Evolutionary conservation across 2,888 invertebrate genomes (phyloP).

Genomic region (Mantis religiosa): DNA sequence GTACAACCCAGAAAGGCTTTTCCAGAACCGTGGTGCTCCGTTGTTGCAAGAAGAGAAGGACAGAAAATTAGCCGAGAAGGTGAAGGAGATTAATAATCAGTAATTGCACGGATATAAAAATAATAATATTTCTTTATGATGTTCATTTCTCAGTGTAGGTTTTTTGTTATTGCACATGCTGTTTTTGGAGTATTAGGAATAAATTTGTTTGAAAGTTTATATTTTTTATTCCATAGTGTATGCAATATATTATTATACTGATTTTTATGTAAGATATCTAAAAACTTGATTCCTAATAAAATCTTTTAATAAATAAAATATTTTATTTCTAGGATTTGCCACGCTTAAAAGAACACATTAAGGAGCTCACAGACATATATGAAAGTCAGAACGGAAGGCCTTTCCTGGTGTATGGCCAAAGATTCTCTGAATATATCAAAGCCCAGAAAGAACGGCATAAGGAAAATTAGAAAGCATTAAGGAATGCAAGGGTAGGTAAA

Average conservation of each 20-base stretch:
- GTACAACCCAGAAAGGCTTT: not conserved
- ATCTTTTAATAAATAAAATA: too few relatives aligned
- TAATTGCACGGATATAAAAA: not conserved
- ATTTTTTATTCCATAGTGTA: too few relatives aligned
- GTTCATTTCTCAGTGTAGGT: too few relatives aligned
- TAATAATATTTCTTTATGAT: not conserved
- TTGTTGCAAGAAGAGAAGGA: conserved; percentile 2
- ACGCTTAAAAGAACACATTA: not conserved
- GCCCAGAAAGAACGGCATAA: not conserved
- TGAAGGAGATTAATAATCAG: not conserved
- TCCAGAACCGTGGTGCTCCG: conserved; percentile 10
- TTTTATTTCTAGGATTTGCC: not conserved
- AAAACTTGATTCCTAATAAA: too few relatives aligned
- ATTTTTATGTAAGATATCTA: too few relatives aligned
- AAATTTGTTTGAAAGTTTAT: too few relatives aligned
- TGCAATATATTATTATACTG: too few relatives aligned
- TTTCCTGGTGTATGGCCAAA: not conserved
- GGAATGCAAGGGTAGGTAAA: not conserved
- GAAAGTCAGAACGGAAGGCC: not conserved
- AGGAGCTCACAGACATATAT: not conserved
- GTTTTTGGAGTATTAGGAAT: too few relatives aligned
- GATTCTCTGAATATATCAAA: not conserved
- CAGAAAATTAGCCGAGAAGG: not conserved
- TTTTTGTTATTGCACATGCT: too few relatives aligned
- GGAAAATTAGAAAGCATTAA: not conserved